Evolutionary conservation across 1,140 invertebrate species (phyloP), one percentile per base, ranked within the genome.

Genomic region (Trichonephila clavipes): DNA sequence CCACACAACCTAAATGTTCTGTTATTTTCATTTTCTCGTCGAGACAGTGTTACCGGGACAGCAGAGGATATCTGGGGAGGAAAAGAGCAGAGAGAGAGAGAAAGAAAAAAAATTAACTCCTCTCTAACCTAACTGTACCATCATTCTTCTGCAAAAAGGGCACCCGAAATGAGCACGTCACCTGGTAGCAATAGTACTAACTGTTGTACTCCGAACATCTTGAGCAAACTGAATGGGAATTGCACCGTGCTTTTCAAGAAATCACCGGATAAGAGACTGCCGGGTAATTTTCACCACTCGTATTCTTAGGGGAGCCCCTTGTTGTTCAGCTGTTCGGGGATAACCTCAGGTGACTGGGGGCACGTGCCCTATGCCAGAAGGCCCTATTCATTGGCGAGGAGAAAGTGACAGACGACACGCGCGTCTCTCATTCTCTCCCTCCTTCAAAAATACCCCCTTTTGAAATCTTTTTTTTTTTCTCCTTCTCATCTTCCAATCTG

Each of bases 371-470:
- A 19, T 59, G 88, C 88, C 88, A 90, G 90, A 91, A 72, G 90
- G 90, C 58, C 59, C 58, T 51, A 61, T 88, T 88, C 58, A 61
- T 40, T 51, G 21, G 72, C 19, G 34, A 77, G 58, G 90, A 82
- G 90, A 91, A 91, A 91, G 90, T 91, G 90, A 91, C 90, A 91
- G 90, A 91, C 90, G 90, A 91, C 90, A 91, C 90, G 90, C 90
- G 90, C 83, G 77, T 83, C 77, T 77, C 62, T 28, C 72, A 16
- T 77, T 77, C 72, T 77, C 18, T 34, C 28, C 72, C 72, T 19
- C 18, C 28, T 77, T 77, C 34, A 34, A 77, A 77, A 77, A 34
- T 34, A 77, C 16, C 28, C 72, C 16, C 28, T 28, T 28, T 77
- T 12, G 51, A 51, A 51, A 72, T 24, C 66, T 72, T 19, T 5